Base-by-base conservation (phyloP, 1,140 invertebrate species). In the Pogonomyrmex californicus region DNA sequence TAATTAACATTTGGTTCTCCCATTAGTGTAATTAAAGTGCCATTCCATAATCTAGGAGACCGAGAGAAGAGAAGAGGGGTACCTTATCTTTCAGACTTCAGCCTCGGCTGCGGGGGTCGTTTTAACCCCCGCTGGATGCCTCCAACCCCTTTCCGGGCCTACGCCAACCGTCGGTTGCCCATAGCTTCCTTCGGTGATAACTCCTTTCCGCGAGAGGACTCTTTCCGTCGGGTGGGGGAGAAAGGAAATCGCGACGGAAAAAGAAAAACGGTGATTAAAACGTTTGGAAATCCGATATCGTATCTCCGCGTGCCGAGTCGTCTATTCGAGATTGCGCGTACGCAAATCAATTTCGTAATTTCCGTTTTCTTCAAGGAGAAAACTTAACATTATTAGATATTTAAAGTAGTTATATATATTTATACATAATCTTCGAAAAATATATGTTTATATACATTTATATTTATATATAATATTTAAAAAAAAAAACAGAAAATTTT, bases 21-120 rank as follows among this genome's bases (percentile, higher is more conserved):
- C 96, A 96, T 96, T 96, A 96, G 96, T 96, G 96, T 96, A 96
- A 96, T 96, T 96, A 97, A 96, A 96, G 96, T 96, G 96, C 96
- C 96, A 96, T 96, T 95, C 95, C 94, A 95, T 95, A 95, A 95
- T 95, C 95, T 95, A 95, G 94, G 95, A 95, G 93, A 92, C 92
- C 91, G 91, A 91, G 93, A 85, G 88, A 88, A 75, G 87, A 82
- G 81, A 86, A 86, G 91, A 93, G 93, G 91, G 92, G 92, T 87
- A 95, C 95, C 95, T 95, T 95, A 95, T 95, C 95, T 95, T 95
- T 95, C 93, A 95, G 94, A 94, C 94, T 95, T 95, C 95, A 95
- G 94, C 91, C 91, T 86, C 93, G 89, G 51, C 87, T 81, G 86
- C 83, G 87, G 89, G 89, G 90, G 90, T 94, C 93, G 92, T 94